Evolutionary conservation across 1,140 invertebrate species (phyloP), one percentile per base, ranked within the genome.

Genomic region (Matsumurasca onukii): DNA sequence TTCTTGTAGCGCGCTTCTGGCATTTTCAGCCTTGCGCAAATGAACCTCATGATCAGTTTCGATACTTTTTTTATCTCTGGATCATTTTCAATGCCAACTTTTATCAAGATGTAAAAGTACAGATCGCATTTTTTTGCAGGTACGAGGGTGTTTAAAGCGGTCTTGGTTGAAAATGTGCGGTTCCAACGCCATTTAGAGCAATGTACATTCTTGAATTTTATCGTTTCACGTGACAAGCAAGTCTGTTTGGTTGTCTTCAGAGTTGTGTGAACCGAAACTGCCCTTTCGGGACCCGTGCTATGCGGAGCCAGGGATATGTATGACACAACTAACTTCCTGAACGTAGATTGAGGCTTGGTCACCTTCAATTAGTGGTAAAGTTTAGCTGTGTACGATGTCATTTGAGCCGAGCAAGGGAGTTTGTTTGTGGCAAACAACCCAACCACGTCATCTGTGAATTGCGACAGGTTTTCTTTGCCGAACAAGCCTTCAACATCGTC

Each of bases 91-190:
- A 17, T 48, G 45, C 2, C 63, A 49, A 49, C 22, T 49, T 66
- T 66, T 27, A 66, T 73, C 69, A n/a, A n/a, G n/a, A n/a, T n/a
- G n/a, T n/a, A n/a, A n/a, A 70, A 63, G 30, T 69, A 70, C 65
- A 51, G 0, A 63, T 72, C 66, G 66, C 68, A 73, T 70, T 57
- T 71, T 73, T 69, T 72, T 39, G 69, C 72, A 9, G 71, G 75
- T 81, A 12, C 22, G 66, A 49, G 76, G 72, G 71, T 80, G 81
- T 64, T 78, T 78, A 74, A 82, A 80, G 75, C 79, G 75, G n/a
- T n/a, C n/a, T n/a, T n/a, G n/a, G n/a, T n/a, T n/a, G n/a, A n/a
- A n/a, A n/a, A n/a, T n/a, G n/a, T n/a, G n/a, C n/a, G n/a, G n/a
- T n/a, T n/a, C n/a, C n/a, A n/a, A n/a, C n/a, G n/a, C n/a, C n/a